phyloP scores from a whole-genome alignment of 2,797 vertebrate species.

The Gymnothorax javanicus region DNA sequence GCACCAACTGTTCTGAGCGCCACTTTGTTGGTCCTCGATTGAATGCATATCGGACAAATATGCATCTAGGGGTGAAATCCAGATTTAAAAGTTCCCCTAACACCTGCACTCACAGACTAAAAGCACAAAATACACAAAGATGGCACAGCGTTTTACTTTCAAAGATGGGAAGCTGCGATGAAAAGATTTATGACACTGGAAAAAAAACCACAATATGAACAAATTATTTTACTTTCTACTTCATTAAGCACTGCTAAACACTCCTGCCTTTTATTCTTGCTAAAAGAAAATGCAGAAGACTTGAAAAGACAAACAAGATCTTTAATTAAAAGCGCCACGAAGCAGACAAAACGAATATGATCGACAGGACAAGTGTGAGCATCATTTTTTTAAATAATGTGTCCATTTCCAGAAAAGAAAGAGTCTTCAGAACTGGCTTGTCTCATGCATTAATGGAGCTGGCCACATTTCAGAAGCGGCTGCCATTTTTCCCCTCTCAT shows the following conservation, averaged over 20 bases:
- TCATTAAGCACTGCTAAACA: not conserved
- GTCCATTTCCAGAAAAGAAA: not conserved
- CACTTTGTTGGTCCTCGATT: not conserved
- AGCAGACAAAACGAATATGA: not conserved
- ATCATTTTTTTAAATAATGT: not conserved
- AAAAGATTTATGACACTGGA: not conserved
- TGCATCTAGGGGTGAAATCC: not conserved
- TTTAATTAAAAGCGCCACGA: not conserved
- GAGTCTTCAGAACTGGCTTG: not conserved
- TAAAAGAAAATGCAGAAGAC: not conserved
- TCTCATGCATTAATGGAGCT: slow-evolving; percentile 1
- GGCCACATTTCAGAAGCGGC: slow-evolving; percentile 35
- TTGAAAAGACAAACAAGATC: not conserved
- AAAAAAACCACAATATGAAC: not conserved
- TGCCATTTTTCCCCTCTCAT: slow-evolving; percentile 31
- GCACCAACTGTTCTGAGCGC: not conserved
- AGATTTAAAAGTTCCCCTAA: not conserved
- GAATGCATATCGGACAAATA: not conserved
- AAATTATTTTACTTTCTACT: not conserved
- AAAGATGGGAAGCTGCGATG: not conserved
- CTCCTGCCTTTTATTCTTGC: not conserved
- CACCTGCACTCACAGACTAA: not conserved
- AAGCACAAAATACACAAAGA: not conserved
- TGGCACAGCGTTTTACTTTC: not conserved
- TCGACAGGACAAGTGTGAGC: not conserved